Percentiles rank a stretch among this genome's conserved stretches.
Conservation (phyloP, 2,113 vertebrate genomes). For the Cepphus grylle region DNA sequence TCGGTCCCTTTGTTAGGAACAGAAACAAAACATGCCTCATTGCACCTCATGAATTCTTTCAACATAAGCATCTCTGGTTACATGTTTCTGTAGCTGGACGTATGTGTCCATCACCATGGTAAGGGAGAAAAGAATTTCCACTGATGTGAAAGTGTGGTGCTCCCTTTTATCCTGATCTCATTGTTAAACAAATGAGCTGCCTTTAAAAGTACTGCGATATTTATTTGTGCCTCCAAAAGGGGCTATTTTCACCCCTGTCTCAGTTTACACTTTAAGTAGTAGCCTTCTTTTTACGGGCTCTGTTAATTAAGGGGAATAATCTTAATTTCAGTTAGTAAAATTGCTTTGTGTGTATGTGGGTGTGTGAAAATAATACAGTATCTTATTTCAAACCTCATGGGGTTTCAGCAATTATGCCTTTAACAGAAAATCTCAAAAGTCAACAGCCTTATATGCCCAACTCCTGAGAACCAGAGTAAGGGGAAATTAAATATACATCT, state of each 20-base stretch:
- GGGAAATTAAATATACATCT: constrained; percentile 1
- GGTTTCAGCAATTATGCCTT: constrained; percentile 35
- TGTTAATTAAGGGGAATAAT: not conserved
- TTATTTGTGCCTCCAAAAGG: not conserved
- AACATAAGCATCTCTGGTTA: not conserved
- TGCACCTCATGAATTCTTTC: not conserved
- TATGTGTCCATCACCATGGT: not conserved
- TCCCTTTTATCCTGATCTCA: not conserved
- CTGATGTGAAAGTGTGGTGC: not conserved
- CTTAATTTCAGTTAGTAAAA: constrained; percentile 21
- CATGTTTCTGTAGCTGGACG: not conserved
- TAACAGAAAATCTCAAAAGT: constrained; percentile 17
- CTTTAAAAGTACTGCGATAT: not conserved
- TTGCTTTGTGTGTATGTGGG: constrained; percentile 15
- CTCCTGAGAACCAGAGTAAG: not conserved
- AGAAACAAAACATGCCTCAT: not conserved
- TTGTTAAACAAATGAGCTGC: constrained; percentile 2
- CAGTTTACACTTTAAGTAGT: not conserved
- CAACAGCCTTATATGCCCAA: not conserved
- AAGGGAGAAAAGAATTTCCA: not conserved
- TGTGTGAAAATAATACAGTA: constrained; percentile 44
- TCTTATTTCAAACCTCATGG: constrained; percentile 41
- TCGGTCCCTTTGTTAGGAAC: not conserved
- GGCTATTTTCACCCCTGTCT: not conserved
- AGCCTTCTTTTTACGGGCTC: not conserved